Percentiles rank a stretch among this genome's conserved stretches.
Conservation (phyloP, 92 coral and sea anemone genomes). For the Isaurus tuberculatus region DNA sequence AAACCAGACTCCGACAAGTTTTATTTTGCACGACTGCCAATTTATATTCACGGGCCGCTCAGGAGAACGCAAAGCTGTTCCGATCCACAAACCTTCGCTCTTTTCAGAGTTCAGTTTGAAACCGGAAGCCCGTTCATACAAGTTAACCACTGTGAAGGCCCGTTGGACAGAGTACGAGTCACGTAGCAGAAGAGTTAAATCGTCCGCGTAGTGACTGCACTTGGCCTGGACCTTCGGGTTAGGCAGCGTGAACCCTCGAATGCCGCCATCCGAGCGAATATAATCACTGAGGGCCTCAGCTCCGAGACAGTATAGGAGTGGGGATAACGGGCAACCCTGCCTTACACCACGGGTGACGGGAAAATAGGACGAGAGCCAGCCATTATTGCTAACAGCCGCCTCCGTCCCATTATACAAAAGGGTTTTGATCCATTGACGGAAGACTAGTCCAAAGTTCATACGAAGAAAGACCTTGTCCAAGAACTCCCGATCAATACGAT, state of each 20-base stretch:
- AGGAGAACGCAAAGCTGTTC: background rate
- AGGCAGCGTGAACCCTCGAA: background rate
- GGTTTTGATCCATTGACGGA: constrained; percentile 3
- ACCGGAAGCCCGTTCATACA: too few relatives aligned
- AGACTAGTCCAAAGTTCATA: background rate
- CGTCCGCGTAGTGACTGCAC: too few relatives aligned
- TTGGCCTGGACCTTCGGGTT: background rate
- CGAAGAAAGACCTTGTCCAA: background rate
- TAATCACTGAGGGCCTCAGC: background rate
- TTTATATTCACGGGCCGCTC: too few relatives aligned
- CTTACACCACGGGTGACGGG: background rate
- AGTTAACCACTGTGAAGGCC: background rate
- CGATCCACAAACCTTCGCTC: too few relatives aligned
- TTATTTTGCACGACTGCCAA: too few relatives aligned
- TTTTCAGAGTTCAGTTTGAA: too few relatives aligned
- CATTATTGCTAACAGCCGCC: too few relatives aligned
- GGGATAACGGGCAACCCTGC: background rate
- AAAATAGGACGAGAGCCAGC: too few relatives aligned
- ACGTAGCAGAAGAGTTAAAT: too few relatives aligned
- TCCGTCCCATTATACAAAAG: background rate
- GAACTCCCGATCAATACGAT: background rate
- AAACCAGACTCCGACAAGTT: too few relatives aligned
- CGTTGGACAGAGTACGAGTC: background rate
- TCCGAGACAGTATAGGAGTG: too few relatives aligned
- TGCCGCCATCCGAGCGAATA: background rate